Base-by-base conservation (phyloP, 30 jellyfish, hydroid and myxozoan species). In the Pseudorhiza aurosa region DNA sequence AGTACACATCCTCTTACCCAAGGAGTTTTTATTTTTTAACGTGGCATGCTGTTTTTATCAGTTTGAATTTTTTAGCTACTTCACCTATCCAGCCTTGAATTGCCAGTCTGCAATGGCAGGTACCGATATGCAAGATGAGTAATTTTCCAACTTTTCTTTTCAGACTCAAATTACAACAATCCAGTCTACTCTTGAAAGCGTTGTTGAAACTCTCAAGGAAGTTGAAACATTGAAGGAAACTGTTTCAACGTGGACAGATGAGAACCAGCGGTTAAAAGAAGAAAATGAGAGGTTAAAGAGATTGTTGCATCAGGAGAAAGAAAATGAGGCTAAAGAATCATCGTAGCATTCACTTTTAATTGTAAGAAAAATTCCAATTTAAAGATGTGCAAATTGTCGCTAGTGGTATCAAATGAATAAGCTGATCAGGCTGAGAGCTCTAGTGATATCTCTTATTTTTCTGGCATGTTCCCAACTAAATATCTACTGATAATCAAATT, bases 221-320 rank as follows among this genome's bases (percentile, higher is more conserved):
- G 96, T 86, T 9, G 89, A 74, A 56, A 75, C 78, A 14, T 75
- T 87, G 58, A 87, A 87, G 65, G 90, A 75, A 44, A 87, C 89
- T 17, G 85, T 87, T 40, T 51, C 78, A 17, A 69, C 77, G 11
- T 87, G 87, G 86, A 75, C 96, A 24, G 96, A 76, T 43, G 96
- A 87, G 35, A 87, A 87, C 64, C 56, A 33, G 33, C 89, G 68
- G 28, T 71, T 87, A 32, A 75, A 76, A 31, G 96, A 87, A 58
- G 96, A 87, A 43, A 87, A 87, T 62, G 91, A 75, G 73, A 65
- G 88, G 17, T 57, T 87, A 43, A 76, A 70, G 79, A 51, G 67
- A 26, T 12, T 64, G 28, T 26, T 80, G 37, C 91, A 63, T 68
- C 80, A 80, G 37, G 91, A 65, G 25, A 73, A 73, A 56, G 86